A percentile compares a stretch with the other conserved stretches of the same genome.
These are phyloP conservation scores for Gobio occitaniae DNA, from an alignment of 2,797 vertebrate species.

Conservation along the genomic window DNA sequence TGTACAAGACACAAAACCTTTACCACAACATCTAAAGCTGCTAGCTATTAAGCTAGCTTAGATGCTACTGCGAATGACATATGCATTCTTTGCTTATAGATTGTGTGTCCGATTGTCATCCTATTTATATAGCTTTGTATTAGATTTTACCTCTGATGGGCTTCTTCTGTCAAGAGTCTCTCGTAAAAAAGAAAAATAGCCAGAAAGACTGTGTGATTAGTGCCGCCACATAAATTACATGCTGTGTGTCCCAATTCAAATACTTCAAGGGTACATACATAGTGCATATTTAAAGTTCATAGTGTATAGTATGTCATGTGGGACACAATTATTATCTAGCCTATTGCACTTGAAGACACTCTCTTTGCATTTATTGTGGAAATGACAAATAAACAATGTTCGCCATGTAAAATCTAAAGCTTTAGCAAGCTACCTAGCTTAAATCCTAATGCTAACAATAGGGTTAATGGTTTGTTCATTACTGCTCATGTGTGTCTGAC, in stretches of 20 bases:
- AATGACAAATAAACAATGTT: not conserved
- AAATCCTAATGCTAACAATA: slow-evolving; percentile 11
- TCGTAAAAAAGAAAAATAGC: not conserved
- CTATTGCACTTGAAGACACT: not conserved
- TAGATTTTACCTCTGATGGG: not conserved
- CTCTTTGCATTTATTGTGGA: not conserved
- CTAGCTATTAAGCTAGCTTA: not conserved
- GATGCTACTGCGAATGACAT: not conserved
- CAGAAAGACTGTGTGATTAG: slow-evolving; percentile 38
- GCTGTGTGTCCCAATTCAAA: not conserved
- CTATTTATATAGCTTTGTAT: not conserved
- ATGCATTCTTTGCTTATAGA: not conserved
- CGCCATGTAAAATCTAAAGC: not conserved
- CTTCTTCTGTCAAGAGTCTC: not conserved
- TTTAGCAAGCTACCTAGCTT: not conserved
- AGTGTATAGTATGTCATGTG: not conserved
- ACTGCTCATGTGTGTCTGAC: not conserved
- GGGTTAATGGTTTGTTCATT: not conserved
- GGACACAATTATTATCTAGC: not conserved
- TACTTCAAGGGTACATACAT: not conserved
- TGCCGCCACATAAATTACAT: slow-evolving; percentile 40
- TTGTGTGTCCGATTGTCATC: not conserved
- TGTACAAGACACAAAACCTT: not conserved
- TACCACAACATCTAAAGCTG: not conserved
- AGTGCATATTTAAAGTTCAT: not conserved